A percentile compares a stretch with the other conserved stretches of the same genome.
Evolutionary conservation across 2,113 vertebrate species (phyloP).

Genomic region (Grallaria varia): DNA sequence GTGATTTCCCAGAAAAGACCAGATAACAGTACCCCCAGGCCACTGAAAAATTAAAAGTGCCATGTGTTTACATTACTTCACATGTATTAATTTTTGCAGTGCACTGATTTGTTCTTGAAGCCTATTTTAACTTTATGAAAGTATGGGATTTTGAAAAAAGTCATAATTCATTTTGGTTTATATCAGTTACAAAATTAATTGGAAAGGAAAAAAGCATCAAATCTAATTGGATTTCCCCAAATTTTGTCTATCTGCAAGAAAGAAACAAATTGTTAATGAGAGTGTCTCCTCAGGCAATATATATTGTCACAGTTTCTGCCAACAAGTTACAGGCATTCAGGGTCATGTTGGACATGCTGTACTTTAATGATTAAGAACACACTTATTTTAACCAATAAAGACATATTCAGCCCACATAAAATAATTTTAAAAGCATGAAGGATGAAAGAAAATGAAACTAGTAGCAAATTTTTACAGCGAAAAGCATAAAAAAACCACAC

Average conservation of each 20-base stretch:
- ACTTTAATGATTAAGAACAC: conserved; percentile 20
- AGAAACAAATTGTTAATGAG: conserved; percentile 45
- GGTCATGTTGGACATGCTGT: conserved; percentile 23
- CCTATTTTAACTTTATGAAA: conserved; percentile 52
- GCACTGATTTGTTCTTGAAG: conserved; percentile 40
- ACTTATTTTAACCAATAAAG: conserved; percentile 25
- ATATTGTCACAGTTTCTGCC: conserved; percentile 31
- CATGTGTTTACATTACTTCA: conserved; percentile 67
- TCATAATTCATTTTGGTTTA: conserved; percentile 21
- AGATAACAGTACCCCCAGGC: conserved; percentile 73
- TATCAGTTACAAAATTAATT: conserved; percentile 48
- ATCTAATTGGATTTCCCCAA: conserved; percentile 17
- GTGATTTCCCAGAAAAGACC: conserved; percentile 78
- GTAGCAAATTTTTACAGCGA: not conserved
- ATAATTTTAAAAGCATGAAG: not conserved
- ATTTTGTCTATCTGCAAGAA: conserved; percentile 26
- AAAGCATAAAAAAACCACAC: not conserved
- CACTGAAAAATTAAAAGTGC: conserved; percentile 74
- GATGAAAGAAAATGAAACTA: not conserved
- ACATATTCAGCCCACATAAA: conserved; percentile 39
- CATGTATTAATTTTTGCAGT: conserved; percentile 67
- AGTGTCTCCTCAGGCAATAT: conserved; percentile 31
- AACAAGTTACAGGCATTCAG: conserved; percentile 38
- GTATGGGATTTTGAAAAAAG: not conserved
- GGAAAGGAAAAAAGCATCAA: conserved; percentile 26